Evolutionary conservation across 2,113 vertebrate species (phyloP), one percentile per base, ranked within the genome.

Genomic region (Apaloderma vittatum): DNA sequence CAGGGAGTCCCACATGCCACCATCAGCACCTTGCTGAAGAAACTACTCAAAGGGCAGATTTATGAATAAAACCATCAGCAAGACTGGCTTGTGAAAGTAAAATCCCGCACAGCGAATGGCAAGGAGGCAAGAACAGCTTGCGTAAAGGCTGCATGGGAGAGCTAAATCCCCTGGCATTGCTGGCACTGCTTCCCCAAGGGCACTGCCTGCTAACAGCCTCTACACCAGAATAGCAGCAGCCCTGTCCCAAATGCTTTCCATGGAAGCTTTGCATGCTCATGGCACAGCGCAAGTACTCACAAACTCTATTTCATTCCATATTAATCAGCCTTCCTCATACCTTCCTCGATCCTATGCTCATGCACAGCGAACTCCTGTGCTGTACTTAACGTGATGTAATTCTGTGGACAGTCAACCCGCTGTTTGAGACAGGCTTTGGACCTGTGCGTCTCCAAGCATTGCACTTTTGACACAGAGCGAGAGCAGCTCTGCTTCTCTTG

Each of bases 181-280:
- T 34, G 52, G 29, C 45, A 5, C 24, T 11, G 18, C 70, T 51
- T 23, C 46, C 59, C 30, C 37, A 26, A 20, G 30, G 36, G 26
- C 37, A 20, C n/a, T 73, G 76, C 8, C 54, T 19, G 57, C 72
- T 36, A 46, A 57, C 8, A 14, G 15, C 18, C 27, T 34, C 48
- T 27, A 21, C 29, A 8, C 7, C 46, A 18, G 49, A 14, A 26
- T 0, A 20, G 27, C 8, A 8, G 27, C 26, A 61, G 40, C 3
- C 26, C 52, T 6, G 2, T 66, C 58, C 67, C 51, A 20, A 46
- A 4, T 0, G 20, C 8, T 46, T 6, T 66, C 32, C 27, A 2
- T 0, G 1, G 65, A 8, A 71, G 16, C 29, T 16, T 55, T 19
- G 37, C 1, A 5, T 12, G 21, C 51, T 45, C 29, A 0, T 5